A percentile compares a stretch with the other conserved stretches of the same genome.
Evolutionary conservation across 2,113 vertebrate species (phyloP).

Genomic region (Pelusios castaneus): DNA sequence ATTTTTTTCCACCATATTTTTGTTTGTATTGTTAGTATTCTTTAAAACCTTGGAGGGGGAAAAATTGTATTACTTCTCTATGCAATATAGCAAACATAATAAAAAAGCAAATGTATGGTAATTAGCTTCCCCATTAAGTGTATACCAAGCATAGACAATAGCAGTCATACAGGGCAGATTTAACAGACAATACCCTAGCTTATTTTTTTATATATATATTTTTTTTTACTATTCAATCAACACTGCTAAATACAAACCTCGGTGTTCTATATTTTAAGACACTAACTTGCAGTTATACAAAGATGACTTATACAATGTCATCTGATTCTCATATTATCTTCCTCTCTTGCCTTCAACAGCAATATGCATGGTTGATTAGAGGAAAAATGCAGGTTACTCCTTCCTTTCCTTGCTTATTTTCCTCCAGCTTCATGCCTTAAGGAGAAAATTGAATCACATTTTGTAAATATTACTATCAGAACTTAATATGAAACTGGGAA

Average conservation of each 20-base stretch:
- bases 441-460: constrained; percentile 58
- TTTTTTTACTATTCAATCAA: constrained; percentile 69
- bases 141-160: constrained; percentile 68
- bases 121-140: constrained; percentile 68
- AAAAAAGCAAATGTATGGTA: constrained; percentile 69
- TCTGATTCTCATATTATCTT: constrained; percentile 71
- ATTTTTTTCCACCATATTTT: constrained; percentile 31
- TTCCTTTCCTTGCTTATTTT: constrained; percentile 51
- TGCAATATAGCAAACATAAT: constrained; percentile 62
- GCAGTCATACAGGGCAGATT: constrained; percentile 66
- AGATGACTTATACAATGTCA: constrained; percentile 73
- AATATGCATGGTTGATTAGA: constrained; percentile 69
- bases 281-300: constrained; percentile 73
- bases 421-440: constrained; percentile 50
- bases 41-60: constrained; percentile 39
- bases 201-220: no score
- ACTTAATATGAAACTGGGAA: constrained; percentile 37
- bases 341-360: constrained; percentile 62
- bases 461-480: constrained; percentile 44
- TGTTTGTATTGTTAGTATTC: constrained; percentile 71
- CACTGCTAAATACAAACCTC: constrained; percentile 71
- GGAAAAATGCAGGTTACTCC: constrained; percentile 66
- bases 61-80: constrained; percentile 63
- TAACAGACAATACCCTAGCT: constrained; percentile 70
- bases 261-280: constrained; percentile 72